phyloP scores from a whole-genome alignment of 2,113 vertebrate genomes.

The Xenopus laevis region DNA sequence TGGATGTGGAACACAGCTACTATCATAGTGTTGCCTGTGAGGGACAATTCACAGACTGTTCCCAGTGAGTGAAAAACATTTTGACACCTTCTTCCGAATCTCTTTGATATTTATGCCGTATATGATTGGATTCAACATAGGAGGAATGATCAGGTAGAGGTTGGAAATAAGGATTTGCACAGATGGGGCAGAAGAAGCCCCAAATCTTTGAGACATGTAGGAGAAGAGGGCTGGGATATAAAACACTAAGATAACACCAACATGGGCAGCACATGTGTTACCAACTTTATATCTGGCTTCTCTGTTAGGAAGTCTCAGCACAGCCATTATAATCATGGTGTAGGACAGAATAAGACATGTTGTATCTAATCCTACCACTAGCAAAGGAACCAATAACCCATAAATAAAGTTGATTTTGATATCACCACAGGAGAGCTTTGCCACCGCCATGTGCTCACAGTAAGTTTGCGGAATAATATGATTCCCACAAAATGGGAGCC shows the following conservation, averaged over 20 bases:
- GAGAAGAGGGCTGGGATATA: conserved; percentile 55
- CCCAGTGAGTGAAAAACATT: no score
- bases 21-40: no score
- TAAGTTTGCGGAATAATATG: conserved; percentile 49
- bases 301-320: conserved; percentile 47
- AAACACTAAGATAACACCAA: conserved; percentile 56
- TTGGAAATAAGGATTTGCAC: conserved; percentile 54
- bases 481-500: conserved; percentile 45
- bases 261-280: conserved; percentile 59
- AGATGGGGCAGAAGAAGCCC: conserved; percentile 28
- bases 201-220: conserved; percentile 59
- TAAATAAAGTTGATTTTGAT: conserved; percentile 55
- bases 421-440: conserved; percentile 57
- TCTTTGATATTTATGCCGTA: conserved; percentile 63
- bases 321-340: conserved; percentile 55
- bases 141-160: conserved; percentile 57
- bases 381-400: conserved; percentile 51
- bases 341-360: conserved; percentile 62
- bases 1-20: no score
- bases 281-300: conserved; percentile 51
- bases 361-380: conserved; percentile 55
- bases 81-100: conserved; percentile 38
- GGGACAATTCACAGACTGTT: background rate
- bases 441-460: conserved; percentile 63
- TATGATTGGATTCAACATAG: conserved; percentile 60